Percentiles rank a stretch among this genome's conserved stretches.
These are phyloP conservation scores for Aleiodes leptofemur DNA, from an alignment of 2,888 invertebrate genomes.

Conservation along the genomic window DNA sequence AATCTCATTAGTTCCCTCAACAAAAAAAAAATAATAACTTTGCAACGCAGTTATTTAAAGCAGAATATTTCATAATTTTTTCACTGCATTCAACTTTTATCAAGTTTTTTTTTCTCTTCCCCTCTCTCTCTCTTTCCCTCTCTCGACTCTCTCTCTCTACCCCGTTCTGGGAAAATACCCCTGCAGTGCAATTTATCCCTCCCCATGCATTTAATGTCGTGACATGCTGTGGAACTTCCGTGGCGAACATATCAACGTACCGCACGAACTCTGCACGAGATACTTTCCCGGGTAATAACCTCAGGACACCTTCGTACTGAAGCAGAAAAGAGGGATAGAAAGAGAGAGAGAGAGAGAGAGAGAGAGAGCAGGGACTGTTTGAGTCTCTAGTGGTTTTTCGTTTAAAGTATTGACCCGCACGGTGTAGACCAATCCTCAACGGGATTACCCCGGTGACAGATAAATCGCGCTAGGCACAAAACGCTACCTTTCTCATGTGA, in stretches of 20 bases:
- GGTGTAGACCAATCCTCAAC: conserved; percentile 9
- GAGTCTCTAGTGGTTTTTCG: conserved; percentile 8
- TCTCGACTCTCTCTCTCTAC: neutral
- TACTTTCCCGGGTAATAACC: conserved; percentile 48
- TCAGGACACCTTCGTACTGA: neutral
- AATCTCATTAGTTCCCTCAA: conserved; percentile 1
- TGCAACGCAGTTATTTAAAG: neutral
- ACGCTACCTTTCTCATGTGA: neutral
- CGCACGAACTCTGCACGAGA: conserved; percentile 40
- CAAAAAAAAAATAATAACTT: neutral
- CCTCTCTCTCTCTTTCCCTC: no score
- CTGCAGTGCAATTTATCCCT: conserved; percentile 24
- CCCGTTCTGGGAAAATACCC: conserved; percentile 27
- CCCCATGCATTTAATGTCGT: conserved; percentile 26
- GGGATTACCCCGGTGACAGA: neutral
- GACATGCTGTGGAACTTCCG: conserved; percentile 36
- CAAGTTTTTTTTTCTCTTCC: neutral
- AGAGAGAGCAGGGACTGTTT: neutral
- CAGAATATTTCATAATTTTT: no score
- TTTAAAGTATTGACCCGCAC: conserved; percentile 41
- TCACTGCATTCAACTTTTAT: no score
- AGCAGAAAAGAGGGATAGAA: neutral
- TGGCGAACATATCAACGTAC: conserved; percentile 16
- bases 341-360: neutral
- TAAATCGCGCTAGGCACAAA: conserved; percentile 1